Conservation (phyloP, 2,888 invertebrate genomes). For the Stegana nigrithorax region DNA sequence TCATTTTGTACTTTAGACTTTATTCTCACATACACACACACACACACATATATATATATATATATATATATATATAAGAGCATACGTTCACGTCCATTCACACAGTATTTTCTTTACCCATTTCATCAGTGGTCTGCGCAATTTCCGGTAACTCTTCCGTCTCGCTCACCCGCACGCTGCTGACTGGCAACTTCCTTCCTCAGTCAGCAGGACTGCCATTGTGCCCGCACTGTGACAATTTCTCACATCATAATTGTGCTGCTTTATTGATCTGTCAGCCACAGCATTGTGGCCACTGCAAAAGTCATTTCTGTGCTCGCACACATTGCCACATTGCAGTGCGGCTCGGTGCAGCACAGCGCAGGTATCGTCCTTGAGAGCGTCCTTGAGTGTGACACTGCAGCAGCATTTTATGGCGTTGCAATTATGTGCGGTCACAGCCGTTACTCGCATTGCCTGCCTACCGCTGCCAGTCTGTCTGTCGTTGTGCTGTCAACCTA, state of each 20-base stretch:
- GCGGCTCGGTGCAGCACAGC: neutral
- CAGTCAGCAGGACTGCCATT: no score
- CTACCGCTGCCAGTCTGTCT: no score
- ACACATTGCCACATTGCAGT: neutral
- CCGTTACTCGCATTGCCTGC: no score
- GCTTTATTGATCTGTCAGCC: slow-evolving; percentile 35
- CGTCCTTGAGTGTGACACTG: slow-evolving; percentile 38
- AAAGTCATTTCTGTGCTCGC: slow-evolving; percentile 28
- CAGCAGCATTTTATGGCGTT: neutral
- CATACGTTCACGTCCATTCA: no score
- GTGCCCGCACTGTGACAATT: slow-evolving; percentile 31
- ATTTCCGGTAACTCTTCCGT: neutral
- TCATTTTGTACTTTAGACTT: no score
- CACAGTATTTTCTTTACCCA: neutral
- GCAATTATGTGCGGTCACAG: slow-evolving; percentile 18
- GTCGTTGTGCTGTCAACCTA: neutral
- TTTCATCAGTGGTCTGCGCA: neutral
- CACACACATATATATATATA: no score
- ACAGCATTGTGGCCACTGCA: slow-evolving; percentile 45
- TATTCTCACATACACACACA: no score
- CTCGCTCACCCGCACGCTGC: neutral
- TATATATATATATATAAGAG: no score
- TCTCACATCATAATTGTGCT: neutral
- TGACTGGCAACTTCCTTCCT: no score
- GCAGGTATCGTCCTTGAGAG: slow-evolving; percentile 16